Evolutionary conservation across 2,888 invertebrate species (phyloP).

Genomic region (Hypena proboscidalis): DNA sequence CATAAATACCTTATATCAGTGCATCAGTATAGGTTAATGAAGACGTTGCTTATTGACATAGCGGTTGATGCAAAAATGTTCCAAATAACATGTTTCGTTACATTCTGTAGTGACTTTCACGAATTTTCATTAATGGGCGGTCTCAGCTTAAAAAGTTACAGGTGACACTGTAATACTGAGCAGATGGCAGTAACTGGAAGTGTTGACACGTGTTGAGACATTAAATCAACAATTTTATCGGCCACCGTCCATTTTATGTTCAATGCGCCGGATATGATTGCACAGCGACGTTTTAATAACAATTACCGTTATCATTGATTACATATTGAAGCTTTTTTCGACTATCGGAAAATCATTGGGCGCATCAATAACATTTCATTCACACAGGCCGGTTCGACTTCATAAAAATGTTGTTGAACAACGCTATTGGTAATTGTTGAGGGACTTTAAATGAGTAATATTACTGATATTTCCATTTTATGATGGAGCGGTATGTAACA

Average conservation of each 20-base stretch:
- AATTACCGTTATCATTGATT: slow-evolving; percentile 53
- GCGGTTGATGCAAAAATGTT: slow-evolving; percentile 19
- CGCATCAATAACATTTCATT: slow-evolving; percentile 58
- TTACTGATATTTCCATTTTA: slow-evolving; percentile 75
- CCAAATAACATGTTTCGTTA: slow-evolving; percentile 31
- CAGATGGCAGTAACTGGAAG: slow-evolving; percentile 52
- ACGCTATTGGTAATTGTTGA: slow-evolving; percentile 59
- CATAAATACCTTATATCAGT: no score
- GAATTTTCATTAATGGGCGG: slow-evolving; percentile 39
- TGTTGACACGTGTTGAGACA: slow-evolving; percentile 49
- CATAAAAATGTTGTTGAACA: slow-evolving; percentile 51
- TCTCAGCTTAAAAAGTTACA: slow-evolving; percentile 40
- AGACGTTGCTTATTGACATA: slow-evolving; percentile 32
- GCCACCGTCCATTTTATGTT: slow-evolving; percentile 19
- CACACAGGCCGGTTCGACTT: slow-evolving; percentile 46
- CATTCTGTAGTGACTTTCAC: slow-evolving; percentile 36
- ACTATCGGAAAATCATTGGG: slow-evolving; percentile 40
- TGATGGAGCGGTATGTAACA: slow-evolving; percentile 72
- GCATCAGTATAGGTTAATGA: no score
- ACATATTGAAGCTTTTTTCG: slow-evolving; percentile 35
- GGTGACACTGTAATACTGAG: slow-evolving; percentile 34
- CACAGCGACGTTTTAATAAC: slow-evolving; percentile 41
- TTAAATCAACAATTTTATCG: slow-evolving; percentile 40
- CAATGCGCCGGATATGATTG: slow-evolving; percentile 22
- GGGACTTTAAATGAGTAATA: slow-evolving; percentile 67